phyloP scores from a whole-genome alignment of 2,888 invertebrate species.

The Limnephilus rhombicus region DNA sequence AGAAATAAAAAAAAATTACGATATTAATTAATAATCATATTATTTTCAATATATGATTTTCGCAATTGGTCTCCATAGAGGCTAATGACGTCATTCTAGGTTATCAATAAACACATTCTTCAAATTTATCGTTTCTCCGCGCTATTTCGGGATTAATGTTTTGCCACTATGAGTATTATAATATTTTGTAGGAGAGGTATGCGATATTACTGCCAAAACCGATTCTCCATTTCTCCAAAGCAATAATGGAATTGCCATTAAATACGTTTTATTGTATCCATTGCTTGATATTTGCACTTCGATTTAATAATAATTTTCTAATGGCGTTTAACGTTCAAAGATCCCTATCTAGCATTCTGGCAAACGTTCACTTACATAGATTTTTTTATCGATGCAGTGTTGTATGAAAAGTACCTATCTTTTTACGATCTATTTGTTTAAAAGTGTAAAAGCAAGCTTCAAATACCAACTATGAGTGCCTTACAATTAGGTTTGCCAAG shows the following conservation, averaged over 20 bases:
- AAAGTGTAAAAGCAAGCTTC: neutral
- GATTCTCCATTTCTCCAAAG: neutral
- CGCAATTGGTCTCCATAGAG: neutral
- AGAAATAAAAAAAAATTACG: neutral
- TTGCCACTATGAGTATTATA: neutral
- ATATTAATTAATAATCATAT: neutral
- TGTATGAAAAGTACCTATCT: too few relatives aligned
- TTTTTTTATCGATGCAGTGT: too few relatives aligned
- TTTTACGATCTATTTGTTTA: neutral
- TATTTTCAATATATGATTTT: neutral
- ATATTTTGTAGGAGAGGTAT: neutral
- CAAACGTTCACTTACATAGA: neutral
- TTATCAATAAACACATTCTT: neutral
- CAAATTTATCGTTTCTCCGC: neutral
- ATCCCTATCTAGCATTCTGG: neutral
- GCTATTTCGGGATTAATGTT: neutral
- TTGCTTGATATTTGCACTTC: neutral
- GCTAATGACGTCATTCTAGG: constrained; percentile 1
- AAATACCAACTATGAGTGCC: neutral
- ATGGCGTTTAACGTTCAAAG: neutral
- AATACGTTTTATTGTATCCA: neutral
- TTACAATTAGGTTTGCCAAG: neutral
- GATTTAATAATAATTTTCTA: neutral
- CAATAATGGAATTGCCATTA: constrained; percentile 27
- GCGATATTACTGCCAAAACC: neutral